phyloP scores from a whole-genome alignment of 2,113 vertebrate species.

The Kryptolebias marmoratus region DNA sequence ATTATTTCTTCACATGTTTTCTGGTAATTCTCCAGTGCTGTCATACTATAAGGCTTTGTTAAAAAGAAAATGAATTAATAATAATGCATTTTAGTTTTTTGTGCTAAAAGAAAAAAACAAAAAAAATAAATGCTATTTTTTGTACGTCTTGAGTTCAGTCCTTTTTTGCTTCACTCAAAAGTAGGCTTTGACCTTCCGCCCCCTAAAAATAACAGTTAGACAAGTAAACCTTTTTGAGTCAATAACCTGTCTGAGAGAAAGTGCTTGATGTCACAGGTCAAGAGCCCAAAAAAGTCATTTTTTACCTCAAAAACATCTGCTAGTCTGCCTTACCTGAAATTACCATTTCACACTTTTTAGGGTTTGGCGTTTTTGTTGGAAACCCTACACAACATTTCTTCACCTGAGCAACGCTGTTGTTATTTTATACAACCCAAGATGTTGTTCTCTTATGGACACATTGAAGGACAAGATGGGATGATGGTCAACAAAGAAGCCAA shows the following conservation, averaged over 20 bases:
- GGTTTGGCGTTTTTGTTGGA: slow-evolving; percentile 4
- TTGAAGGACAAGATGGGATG: too few relatives aligned
- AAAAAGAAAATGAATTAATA: background rate
- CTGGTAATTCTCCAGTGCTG: too few relatives aligned
- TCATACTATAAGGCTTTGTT: too few relatives aligned
- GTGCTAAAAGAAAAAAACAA: background rate
- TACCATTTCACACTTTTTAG: slow-evolving; percentile 33
- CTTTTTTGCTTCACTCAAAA: background rate
- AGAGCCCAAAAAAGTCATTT: slow-evolving; percentile 19
- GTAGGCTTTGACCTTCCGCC: slow-evolving; percentile 3
- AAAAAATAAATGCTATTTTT: background rate
- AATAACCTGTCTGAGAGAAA: slow-evolving; percentile 9
- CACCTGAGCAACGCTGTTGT: background rate
- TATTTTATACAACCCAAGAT: background rate
- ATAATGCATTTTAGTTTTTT: background rate
- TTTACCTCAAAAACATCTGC: slow-evolving; percentile 31
- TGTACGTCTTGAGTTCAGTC: background rate
- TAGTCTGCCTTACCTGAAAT: slow-evolving; percentile 17
- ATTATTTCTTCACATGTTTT: background rate
- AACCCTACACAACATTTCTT: background rate
- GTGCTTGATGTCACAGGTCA: slow-evolving; percentile 35
- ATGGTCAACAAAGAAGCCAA: too few relatives aligned
- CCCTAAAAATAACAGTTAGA: slow-evolving; percentile 36
- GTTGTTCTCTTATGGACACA: too few relatives aligned
- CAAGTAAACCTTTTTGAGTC: slow-evolving; percentile 19